Conservation (phyloP, 1,140 invertebrate species). For the Contarinia nasturtii region DNA sequence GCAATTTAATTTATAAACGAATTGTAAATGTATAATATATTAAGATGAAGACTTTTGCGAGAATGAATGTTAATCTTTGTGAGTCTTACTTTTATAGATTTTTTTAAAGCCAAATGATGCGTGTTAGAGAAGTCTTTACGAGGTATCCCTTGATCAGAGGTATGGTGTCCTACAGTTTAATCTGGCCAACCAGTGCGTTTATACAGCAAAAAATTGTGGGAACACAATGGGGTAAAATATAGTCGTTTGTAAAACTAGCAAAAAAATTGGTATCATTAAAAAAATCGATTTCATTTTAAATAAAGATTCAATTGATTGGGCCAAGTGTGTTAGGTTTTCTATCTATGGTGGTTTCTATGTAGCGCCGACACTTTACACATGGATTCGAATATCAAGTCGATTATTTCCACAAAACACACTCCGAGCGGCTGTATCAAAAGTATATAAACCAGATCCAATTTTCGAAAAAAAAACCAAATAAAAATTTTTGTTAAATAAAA, state of each 20-base stretch:
- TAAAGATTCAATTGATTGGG: constrained; percentile 24
- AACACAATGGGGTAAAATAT: constrained; percentile 16
- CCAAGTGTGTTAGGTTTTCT: constrained; percentile 38
- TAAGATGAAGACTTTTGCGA: too few relatives aligned
- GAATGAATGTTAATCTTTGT: too few relatives aligned
- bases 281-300: too few relatives aligned
- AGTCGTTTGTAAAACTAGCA: neutral
- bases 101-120: too few relatives aligned
- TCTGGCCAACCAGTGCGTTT: constrained; percentile 48
- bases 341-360: constrained; percentile 50
- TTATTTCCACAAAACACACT: constrained; percentile 43
- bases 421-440: constrained; percentile 29
- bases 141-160: constrained; percentile 31
- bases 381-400: constrained; percentile 38
- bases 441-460: constrained; percentile 4
- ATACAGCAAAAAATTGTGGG: constrained; percentile 35
- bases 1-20: too few relatives aligned
- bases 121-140: constrained; percentile 3
- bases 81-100: too few relatives aligned
- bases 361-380: constrained; percentile 48
- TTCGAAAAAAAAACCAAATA: too few relatives aligned
- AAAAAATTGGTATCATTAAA: too few relatives aligned
- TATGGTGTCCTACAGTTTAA: constrained; percentile 54
- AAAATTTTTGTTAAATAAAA: too few relatives aligned
- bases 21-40: too few relatives aligned